Conservation (phyloP, 2,797 vertebrate genomes). For the Phrynocephalus forsythii region DNA sequence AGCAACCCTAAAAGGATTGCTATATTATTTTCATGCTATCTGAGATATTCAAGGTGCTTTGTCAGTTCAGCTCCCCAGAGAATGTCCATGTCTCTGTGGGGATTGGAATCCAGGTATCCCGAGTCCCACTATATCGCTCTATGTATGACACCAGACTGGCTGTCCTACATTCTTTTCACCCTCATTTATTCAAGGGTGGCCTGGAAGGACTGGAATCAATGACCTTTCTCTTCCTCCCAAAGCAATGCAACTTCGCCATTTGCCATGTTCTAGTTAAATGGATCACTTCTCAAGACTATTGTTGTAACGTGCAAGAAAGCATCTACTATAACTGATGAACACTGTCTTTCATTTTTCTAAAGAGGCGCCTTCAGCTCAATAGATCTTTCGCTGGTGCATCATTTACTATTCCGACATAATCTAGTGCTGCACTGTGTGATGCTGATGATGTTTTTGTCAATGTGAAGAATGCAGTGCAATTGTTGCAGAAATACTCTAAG, state of each 20-base stretch:
- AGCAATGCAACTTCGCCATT: constrained; percentile 26
- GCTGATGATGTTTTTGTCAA: constrained; percentile 97
- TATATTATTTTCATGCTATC: no score
- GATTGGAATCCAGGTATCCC: not conserved
- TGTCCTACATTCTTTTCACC: no score
- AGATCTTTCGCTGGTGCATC: constrained; percentile 85
- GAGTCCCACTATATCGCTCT: not conserved
- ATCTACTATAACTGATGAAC: constrained; percentile 62
- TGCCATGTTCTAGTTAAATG: constrained; percentile 32
- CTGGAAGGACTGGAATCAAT: not conserved
- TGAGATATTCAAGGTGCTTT: not conserved
- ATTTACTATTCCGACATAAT: constrained; percentile 85
- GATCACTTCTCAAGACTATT: constrained; percentile 18
- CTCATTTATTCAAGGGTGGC: no score
- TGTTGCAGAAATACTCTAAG: constrained; percentile 84
- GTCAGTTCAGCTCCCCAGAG: not conserved
- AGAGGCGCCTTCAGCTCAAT: constrained; percentile 86
- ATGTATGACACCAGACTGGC: not conserved
- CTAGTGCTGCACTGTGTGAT: constrained; percentile 85
- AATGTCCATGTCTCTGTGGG: not conserved
- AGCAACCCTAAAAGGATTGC: no score
- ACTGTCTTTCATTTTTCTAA: constrained; percentile 66
- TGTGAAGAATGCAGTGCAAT: constrained; percentile 84
- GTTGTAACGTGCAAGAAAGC: constrained; percentile 62
- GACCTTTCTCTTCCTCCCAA: not conserved